These are phyloP conservation scores for Semnopithecus entellus DNA, from an alignment of 2,113 vertebrate genomes.

Conservation along the genomic window DNA sequence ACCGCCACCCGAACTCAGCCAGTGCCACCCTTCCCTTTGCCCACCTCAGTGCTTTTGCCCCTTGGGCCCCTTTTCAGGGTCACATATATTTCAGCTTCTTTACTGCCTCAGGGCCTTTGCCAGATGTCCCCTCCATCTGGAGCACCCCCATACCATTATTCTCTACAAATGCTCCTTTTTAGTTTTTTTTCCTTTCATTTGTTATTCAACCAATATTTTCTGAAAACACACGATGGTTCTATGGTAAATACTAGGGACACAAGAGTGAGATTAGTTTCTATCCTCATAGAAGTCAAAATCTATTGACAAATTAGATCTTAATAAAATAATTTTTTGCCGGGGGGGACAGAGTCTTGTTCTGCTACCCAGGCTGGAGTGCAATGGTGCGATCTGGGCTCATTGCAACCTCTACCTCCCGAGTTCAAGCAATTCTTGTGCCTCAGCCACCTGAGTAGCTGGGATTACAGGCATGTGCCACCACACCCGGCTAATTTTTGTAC, in stretches of 20 bases:
- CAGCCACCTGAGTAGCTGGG: too few relatives aligned
- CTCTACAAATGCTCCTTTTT: not conserved
- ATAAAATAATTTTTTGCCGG: not conserved
- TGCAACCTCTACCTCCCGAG: too few relatives aligned
- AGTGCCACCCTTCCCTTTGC: not conserved
- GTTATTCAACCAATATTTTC: not conserved
- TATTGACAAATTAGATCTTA: conserved; percentile 16
- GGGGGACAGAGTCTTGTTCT: too few relatives aligned
- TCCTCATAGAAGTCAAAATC: not conserved
- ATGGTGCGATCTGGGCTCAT: too few relatives aligned
- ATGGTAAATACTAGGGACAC: not conserved
- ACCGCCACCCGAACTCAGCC: not conserved
- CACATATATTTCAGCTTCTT: not conserved
- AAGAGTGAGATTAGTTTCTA: not conserved
- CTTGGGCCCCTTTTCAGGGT: not conserved
- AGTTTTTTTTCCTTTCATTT: not conserved
- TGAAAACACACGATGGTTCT: not conserved
- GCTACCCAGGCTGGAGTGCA: too few relatives aligned
- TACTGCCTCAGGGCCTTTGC: not conserved
- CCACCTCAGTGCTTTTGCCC: not conserved
- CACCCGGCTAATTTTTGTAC: too few relatives aligned
- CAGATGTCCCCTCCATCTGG: not conserved
- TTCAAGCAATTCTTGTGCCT: too few relatives aligned
- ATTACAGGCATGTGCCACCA: too few relatives aligned
- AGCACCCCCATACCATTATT: not conserved